A percentile compares a stretch with the other conserved stretches of the same genome.
These are phyloP conservation scores for Enteromius mattozi DNA, from an alignment of 2,797 vertebrate species.

Conservation along the genomic window DNA sequence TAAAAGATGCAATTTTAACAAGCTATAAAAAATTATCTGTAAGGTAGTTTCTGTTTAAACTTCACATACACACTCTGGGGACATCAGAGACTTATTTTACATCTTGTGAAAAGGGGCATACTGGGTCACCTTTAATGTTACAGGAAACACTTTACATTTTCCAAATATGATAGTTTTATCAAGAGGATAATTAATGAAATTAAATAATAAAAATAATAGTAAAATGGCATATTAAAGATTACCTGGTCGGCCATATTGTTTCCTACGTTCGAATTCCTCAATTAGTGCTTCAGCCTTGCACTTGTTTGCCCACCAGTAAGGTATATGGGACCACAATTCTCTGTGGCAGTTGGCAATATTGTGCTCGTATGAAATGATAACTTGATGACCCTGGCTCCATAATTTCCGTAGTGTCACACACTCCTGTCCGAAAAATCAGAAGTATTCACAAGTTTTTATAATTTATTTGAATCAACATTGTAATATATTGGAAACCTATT, in stretches of 20 bases:
- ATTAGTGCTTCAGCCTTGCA: constrained; percentile 81
- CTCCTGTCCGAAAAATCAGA: constrained; percentile 76
- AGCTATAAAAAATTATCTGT: too few relatives aligned
- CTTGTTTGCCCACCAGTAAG: constrained; percentile 95
- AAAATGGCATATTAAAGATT: constrained; percentile 26
- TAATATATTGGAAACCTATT: neutral
- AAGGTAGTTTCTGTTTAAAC: too few relatives aligned
- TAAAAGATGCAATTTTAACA: too few relatives aligned
- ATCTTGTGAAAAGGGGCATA: too few relatives aligned
- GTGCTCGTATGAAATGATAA: constrained; percentile 89
- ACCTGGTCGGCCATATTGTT: constrained; percentile 87
- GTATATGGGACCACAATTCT: constrained; percentile 87
- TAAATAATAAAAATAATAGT: neutral
- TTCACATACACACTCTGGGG: too few relatives aligned
- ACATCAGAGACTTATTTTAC: too few relatives aligned
- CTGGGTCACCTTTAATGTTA: neutral
- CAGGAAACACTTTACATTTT: neutral
- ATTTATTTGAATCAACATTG: neutral
- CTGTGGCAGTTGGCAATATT: constrained; percentile 67
- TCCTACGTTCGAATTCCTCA: constrained; percentile 84
- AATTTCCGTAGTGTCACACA: constrained; percentile 82
- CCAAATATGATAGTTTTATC: neutral
- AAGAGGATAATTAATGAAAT: neutral
- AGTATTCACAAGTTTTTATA: neutral
- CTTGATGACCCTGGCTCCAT: constrained; percentile 83